phyloP scores from a whole-genome alignment of 53 echinoderm and acorn worm genomes.

The Arbacia lixula region DNA sequence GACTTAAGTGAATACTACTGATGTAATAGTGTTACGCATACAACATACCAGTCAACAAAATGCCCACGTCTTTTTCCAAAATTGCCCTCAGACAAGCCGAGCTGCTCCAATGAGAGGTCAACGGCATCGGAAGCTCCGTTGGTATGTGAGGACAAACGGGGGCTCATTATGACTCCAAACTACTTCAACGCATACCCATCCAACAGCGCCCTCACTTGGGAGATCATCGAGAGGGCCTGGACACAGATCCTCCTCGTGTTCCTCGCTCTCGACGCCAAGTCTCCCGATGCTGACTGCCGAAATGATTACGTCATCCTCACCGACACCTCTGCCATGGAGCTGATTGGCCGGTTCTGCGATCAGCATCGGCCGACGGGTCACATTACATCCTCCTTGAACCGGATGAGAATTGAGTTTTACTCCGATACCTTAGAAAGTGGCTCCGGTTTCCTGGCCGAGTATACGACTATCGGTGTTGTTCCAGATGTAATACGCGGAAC shows the following conservation, averaged over 20 bases:
- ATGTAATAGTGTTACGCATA: neutral
- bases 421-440: constrained; percentile 24
- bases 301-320: constrained; percentile 24
- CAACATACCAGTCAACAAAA: neutral
- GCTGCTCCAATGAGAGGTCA: neutral
- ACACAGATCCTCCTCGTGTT: constrained; percentile 75
- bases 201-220: constrained; percentile 60
- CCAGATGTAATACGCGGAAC: neutral
- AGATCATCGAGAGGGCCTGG: constrained; percentile 62
- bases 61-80: neutral
- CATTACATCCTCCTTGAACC: constrained; percentile 13
- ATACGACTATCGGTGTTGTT: neutral
- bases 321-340: neutral
- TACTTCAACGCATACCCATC: constrained; percentile 33
- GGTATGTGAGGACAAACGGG: neutral
- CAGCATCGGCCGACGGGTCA: neutral
- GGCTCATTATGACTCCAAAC: constrained; percentile 18
- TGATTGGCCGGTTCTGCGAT: constrained; percentile 28
- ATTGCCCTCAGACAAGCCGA: neutral
- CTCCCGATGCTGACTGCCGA: neutral
- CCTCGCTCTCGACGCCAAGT: constrained; percentile 62
- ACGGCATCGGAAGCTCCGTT: neutral
- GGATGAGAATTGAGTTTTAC: constrained; percentile 20
- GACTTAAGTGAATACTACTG: neutral
- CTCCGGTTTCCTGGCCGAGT: constrained; percentile 7